phyloP scores from a whole-genome alignment of 2,888 invertebrate genomes.

The Caenorhabditis zanzibari region DNA sequence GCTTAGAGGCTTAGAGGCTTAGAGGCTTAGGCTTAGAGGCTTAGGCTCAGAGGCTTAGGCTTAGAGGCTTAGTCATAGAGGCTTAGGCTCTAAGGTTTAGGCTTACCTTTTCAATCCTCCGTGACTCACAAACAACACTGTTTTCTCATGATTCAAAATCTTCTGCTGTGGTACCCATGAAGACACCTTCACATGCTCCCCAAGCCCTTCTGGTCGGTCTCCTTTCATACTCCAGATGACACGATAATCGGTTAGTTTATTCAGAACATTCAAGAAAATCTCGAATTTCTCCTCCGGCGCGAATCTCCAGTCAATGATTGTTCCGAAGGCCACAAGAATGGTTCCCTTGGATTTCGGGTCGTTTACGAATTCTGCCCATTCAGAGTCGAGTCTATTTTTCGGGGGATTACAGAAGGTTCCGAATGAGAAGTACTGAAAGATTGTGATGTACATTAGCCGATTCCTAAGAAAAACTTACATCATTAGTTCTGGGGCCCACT shows the following conservation, averaged over 20 bases:
- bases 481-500: slow-evolving; percentile 59
- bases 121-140: slow-evolving; percentile 64
- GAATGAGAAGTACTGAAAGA: slow-evolving; percentile 59
- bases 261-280: slow-evolving; percentile 47
- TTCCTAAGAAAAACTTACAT: slow-evolving; percentile 53
- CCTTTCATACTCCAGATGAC: slow-evolving; percentile 63
- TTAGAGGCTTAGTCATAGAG: too few relatives aligned
- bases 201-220: slow-evolving; percentile 30
- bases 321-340: slow-evolving; percentile 60
- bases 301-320: slow-evolving; percentile 62
- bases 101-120: slow-evolving; percentile 63
- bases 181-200: slow-evolving; percentile 49
- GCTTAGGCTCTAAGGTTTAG: too few relatives aligned
- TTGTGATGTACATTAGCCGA: too few relatives aligned
- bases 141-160: slow-evolving; percentile 52
- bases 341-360: slow-evolving; percentile 58
- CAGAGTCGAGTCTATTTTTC: slow-evolving; percentile 14
- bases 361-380: slow-evolving; percentile 46
- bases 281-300: slow-evolving; percentile 55
- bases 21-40: too few relatives aligned
- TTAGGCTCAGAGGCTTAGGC: too few relatives aligned
- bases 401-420: slow-evolving; percentile 56
- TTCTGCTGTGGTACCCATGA: slow-evolving; percentile 62
- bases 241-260: slow-evolving; percentile 45
- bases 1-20: too few relatives aligned